phyloP scores from a whole-genome alignment of 2,113 vertebrate genomes.

The Vimba vimba region DNA sequence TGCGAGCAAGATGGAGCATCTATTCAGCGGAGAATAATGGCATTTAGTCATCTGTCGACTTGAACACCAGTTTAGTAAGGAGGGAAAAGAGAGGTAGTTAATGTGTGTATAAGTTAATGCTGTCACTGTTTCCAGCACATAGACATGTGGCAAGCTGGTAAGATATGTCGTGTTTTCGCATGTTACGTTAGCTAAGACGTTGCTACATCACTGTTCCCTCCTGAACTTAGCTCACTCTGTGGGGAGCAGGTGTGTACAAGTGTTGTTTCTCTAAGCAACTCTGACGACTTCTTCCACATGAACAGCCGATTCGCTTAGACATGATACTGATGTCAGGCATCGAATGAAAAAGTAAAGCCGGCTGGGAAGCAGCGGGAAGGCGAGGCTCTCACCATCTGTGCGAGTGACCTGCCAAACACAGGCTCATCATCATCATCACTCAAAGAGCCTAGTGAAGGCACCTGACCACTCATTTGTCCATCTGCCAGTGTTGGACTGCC shows the following conservation, averaged over 20 bases:
- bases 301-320: constrained; percentile 62
- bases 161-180: neutral
- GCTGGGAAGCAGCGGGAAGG: constrained; percentile 59
- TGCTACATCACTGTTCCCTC: neutral
- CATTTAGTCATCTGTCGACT: constrained; percentile 54
- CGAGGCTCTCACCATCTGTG: constrained; percentile 76
- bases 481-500: constrained; percentile 65
- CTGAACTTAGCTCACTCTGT: neutral
- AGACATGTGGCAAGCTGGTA: neutral
- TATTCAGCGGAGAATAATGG: constrained; percentile 55
- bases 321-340: constrained; percentile 59
- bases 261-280: constrained; percentile 61
- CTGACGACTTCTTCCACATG: constrained; percentile 44
- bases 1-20: constrained; percentile 40
- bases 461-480: constrained; percentile 72
- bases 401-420: constrained; percentile 73
- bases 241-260: constrained; percentile 55
- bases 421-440: constrained; percentile 70
- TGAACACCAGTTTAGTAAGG: constrained; percentile 54
- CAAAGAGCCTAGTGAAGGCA: constrained; percentile 62
- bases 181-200: neutral
- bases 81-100: constrained; percentile 56
- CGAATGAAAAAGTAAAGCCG: constrained; percentile 60
- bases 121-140: constrained; percentile 30
- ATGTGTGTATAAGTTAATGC: constrained; percentile 45